Base-by-base conservation (phyloP, 2,888 invertebrate species). In the Mechanitis mazaeus region DNA sequence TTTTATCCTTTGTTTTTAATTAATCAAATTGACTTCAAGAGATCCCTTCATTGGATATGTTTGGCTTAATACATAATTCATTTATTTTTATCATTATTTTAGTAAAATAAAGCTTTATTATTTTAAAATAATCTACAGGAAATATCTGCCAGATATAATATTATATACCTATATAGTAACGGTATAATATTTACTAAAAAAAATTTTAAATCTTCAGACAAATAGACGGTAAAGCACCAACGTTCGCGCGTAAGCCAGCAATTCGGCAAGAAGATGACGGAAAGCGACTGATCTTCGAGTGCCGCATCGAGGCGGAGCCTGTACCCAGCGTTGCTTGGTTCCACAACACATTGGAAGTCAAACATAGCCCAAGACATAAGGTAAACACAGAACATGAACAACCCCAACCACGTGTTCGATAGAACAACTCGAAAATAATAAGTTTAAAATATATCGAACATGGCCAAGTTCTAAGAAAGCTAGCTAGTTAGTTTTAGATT, bases 231-330 rank as follows among this genome's bases (percentile, higher is more conserved):
- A 95, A 96, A 88, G 97, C 98, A 89, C 98, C 98, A 80, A 98
- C 98, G 81, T 98, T 98, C 92, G 95, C 97, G 89, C 97, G 98
- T 92, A 98, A 98, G 91, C 98, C 98, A 68, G 95, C 97, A 75
- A 98, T 98, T 88, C 93, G 97, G 83, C 98, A 98, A 90, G 98
- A 98, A 88, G 98, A 98, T 87, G 97, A 97, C 87, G 97, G 97
- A 76, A 97, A 97, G 91, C 93, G 96, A 83, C 91, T 98, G 74
- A 93, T 97, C 76, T 97, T 97, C 91, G 97, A 97, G 91, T 97
- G 97, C 91, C 94, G 96, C 81, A 97, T 97, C 79, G 95, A 96
- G 80, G 97, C 97, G 73, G 97, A 97, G 88, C 97, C 97, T 64
- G 93, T 95, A 77, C 97, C 97, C 71, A 92, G 93, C 74, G 96